These are phyloP conservation scores for Ephydatia muelleri DNA, from an alignment of 37 sponge, comb jelly and placozoan species.

Conservation along the genomic window DNA sequence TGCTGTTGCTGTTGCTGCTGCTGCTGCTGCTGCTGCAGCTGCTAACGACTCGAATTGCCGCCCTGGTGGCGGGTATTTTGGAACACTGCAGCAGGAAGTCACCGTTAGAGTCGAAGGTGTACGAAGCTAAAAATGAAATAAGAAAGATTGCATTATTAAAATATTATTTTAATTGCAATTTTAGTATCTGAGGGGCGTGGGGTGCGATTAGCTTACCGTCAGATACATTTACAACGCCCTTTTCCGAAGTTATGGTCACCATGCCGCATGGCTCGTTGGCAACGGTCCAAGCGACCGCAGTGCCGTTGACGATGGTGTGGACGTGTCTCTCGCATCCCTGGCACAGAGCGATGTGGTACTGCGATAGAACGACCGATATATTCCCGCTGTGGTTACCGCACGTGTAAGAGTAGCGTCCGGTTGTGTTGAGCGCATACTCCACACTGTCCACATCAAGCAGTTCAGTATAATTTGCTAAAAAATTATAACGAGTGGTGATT, in stretches of 20 bases:
- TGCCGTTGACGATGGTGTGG: not conserved
- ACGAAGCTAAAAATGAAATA: conserved; percentile 1
- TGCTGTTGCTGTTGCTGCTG: not conserved
- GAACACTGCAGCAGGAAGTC: conserved; percentile 18
- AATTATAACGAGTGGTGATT: too few species aligned
- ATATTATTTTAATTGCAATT: not conserved
- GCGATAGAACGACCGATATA: conserved; percentile 15
- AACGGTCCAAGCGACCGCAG: not conserved
- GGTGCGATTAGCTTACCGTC: too few species aligned
- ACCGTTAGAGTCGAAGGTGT: conserved; percentile 26
- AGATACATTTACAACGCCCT: not conserved
- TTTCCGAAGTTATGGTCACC: not conserved
- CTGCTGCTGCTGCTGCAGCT: too few species aligned
- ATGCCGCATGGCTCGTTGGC: not conserved
- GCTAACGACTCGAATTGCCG: conserved; percentile 13
- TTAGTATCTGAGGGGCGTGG: not conserved
- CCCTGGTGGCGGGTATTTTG: not conserved
- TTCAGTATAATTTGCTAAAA: too few species aligned
- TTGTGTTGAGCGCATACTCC: conserved; percentile 4
- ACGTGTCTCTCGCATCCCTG: conserved; percentile 1
- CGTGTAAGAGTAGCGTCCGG: conserved; percentile 18
- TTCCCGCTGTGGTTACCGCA: not conserved
- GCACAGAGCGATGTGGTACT: conserved; percentile 37
- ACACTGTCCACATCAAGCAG: too few species aligned
- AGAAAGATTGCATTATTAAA: not conserved